Percentiles rank a stretch among this genome's conserved stretches.
These are phyloP conservation scores for Lithosia quadra DNA, from an alignment of 2,888 invertebrate species.

Conservation along the genomic window DNA sequence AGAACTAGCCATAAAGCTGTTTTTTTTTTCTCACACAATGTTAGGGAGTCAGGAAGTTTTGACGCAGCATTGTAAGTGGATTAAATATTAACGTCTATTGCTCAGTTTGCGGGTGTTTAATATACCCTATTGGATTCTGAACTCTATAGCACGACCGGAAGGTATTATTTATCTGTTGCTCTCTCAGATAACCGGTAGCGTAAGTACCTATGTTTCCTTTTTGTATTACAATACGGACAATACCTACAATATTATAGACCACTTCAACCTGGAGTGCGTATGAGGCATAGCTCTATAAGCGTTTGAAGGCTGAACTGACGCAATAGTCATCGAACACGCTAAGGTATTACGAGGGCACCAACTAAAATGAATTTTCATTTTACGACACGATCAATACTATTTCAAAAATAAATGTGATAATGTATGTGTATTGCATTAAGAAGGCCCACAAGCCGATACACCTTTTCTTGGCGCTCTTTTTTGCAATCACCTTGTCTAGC, in stretches of 20 bases:
- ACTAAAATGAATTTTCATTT: not conserved
- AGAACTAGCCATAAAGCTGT: not conserved
- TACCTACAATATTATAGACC: not conserved
- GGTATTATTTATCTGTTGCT: not conserved
- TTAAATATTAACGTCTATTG: constrained; percentile 13
- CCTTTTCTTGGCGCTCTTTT: no score
- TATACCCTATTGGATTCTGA: constrained; percentile 12
- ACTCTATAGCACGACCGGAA: constrained; percentile 6
- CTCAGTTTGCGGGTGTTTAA: constrained; percentile 13
- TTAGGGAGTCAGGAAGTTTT: constrained; percentile 8
- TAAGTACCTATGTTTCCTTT: constrained; percentile 1
- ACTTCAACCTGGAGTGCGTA: not conserved
- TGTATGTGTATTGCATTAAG: no score
- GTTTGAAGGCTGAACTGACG: constrained; percentile 2
- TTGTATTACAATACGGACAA: constrained; percentile 5
- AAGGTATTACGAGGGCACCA: constrained; percentile 4
- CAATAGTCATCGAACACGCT: constrained; percentile 4
- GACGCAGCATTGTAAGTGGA: constrained; percentile 14
- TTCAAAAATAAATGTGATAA: not conserved
- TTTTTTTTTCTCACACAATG: not conserved
- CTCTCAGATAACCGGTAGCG: not conserved
- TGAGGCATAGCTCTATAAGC: constrained; percentile 1
- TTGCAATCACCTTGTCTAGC: no score
- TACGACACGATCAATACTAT: not conserved
- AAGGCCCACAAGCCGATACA: no score